Evolutionary conservation across 1,140 invertebrate genomes (phyloP).

Genomic region (Sycophaga agraensis): DNA sequence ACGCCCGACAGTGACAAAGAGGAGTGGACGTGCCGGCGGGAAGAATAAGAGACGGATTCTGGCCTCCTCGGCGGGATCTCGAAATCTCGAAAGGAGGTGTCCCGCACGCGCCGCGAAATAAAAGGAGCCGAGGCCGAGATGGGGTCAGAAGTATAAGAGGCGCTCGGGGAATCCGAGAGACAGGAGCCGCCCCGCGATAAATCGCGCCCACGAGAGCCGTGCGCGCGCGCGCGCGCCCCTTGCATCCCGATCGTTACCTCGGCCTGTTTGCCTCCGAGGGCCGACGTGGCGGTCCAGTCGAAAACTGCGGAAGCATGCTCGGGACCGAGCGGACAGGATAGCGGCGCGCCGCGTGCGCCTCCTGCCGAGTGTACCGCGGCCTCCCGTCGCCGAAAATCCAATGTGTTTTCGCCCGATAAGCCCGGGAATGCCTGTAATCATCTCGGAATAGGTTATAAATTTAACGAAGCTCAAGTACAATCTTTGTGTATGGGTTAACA

Average conservation of each 20-base stretch:
- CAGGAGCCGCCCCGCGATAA: neutral
- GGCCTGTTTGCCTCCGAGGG: neutral
- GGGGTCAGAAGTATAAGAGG: slow-evolving; percentile 7
- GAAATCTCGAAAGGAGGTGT: slow-evolving; percentile 15
- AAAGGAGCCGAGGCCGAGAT: neutral
- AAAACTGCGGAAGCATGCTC: too few relatives aligned
- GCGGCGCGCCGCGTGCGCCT: too few relatives aligned
- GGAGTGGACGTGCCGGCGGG: neutral
- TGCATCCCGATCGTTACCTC: slow-evolving; percentile 23
- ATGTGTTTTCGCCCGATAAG: too few relatives aligned
- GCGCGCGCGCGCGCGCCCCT: neutral
- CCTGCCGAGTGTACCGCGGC: too few relatives aligned
- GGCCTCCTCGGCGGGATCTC: slow-evolving; percentile 14
- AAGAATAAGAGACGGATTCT: neutral
- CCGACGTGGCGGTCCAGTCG: neutral
- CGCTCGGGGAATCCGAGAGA: neutral
- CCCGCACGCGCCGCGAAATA: neutral
- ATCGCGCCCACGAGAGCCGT: neutral
- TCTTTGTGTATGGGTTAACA: too few relatives aligned
- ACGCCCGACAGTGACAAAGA: too few relatives aligned
- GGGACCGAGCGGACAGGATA: too few relatives aligned
- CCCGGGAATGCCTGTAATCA: too few relatives aligned
- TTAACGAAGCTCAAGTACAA: too few relatives aligned
- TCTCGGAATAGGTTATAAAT: too few relatives aligned
- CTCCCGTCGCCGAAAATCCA: too few relatives aligned